Evolutionary conservation across 2,888 invertebrate genomes (phyloP).

Genomic region (Hyalella azteca): DNA sequence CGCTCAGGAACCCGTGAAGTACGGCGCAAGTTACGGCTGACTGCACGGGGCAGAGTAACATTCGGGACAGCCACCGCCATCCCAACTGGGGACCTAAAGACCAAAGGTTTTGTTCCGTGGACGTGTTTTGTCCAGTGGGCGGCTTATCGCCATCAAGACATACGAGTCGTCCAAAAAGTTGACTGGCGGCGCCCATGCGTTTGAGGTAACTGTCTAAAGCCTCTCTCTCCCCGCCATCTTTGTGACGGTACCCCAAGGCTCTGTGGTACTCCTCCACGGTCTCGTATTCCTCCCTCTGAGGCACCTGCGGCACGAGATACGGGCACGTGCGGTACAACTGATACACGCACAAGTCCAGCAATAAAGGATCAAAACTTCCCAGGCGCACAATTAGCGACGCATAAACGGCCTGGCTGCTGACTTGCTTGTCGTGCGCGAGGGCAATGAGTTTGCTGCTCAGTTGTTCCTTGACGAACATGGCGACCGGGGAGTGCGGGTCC

Average conservation of each 20-base stretch:
- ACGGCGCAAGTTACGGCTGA: slow-evolving; percentile 34
- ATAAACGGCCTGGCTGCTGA: slow-evolving; percentile 21
- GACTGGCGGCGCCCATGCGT: slow-evolving; percentile 27
- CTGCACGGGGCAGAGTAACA: neutral
- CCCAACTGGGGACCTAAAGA: slow-evolving; percentile 4
- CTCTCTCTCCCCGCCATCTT: slow-evolving; percentile 38
- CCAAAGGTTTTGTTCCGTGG: too few species aligned
- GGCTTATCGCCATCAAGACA: slow-evolving; percentile 25
- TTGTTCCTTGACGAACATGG: slow-evolving; percentile 37
- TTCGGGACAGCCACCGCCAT: slow-evolving; percentile 31
- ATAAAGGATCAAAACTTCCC: slow-evolving; percentile 18
- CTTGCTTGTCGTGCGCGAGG: slow-evolving; percentile 32
- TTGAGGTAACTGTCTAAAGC: slow-evolving; percentile 30
- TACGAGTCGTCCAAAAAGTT: slow-evolving; percentile 38
- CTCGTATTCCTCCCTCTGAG: neutral
- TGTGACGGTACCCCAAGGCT: slow-evolving; percentile 35
- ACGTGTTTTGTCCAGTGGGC: neutral
- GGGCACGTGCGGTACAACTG: slow-evolving; percentile 32
- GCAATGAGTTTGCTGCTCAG: slow-evolving; percentile 7
- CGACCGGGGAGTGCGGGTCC: neutral
- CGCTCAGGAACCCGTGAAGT: slow-evolving; percentile 29
- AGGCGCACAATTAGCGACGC: slow-evolving; percentile 39
- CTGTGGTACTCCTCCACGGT: slow-evolving; percentile 37
- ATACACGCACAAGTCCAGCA: neutral
- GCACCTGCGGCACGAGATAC: slow-evolving; percentile 26